Evolutionary conservation across 2,797 vertebrate genomes (phyloP).

Genomic region (Lacerta viridis): DNA sequence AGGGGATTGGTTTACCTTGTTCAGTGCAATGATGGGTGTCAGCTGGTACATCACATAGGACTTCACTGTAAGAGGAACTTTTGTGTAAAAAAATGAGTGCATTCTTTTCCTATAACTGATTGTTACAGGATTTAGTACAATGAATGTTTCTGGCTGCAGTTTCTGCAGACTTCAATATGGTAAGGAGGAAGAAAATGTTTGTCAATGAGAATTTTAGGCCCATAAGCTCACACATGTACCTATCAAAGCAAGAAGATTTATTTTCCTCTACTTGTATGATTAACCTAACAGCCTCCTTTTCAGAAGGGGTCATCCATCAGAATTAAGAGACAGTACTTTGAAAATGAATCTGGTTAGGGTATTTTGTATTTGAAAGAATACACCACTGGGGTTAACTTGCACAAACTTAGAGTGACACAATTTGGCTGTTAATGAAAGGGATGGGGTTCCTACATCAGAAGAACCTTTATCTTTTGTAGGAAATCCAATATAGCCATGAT

Average conservation of each 20-base stretch:
- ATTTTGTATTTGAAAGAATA: background rate
- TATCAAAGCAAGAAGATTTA: conserved; percentile 17
- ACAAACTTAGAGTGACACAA: background rate
- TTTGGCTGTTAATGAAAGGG: conserved; percentile 20
- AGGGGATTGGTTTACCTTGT: conserved; percentile 28
- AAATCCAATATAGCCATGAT: background rate
- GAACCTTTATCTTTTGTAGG: background rate
- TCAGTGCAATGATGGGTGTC: conserved; percentile 49
- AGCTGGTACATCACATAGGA: conserved; percentile 60
- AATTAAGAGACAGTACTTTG: conserved; percentile 18
- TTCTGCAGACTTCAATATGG: conserved; percentile 15
- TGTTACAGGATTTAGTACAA: conserved; percentile 40
- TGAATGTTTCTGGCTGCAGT: conserved; percentile 39
- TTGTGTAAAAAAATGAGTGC: conserved; percentile 22
- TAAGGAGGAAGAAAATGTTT: background rate
- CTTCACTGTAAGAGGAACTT: conserved; percentile 64
- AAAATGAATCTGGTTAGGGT: conserved; percentile 10
- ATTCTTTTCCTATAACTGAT: conserved; percentile 29
- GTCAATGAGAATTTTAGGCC: conserved; percentile 31
- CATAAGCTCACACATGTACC: conserved; percentile 27
- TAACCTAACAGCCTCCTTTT: conserved; percentile 39
- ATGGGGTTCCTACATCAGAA: background rate
- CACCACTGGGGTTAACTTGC: background rate
- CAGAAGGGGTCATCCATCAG: conserved; percentile 7
- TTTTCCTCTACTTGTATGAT: background rate